These are phyloP conservation scores for Margarornis squamiger DNA, from an alignment of 2,797 vertebrate species.

Conservation along the genomic window DNA sequence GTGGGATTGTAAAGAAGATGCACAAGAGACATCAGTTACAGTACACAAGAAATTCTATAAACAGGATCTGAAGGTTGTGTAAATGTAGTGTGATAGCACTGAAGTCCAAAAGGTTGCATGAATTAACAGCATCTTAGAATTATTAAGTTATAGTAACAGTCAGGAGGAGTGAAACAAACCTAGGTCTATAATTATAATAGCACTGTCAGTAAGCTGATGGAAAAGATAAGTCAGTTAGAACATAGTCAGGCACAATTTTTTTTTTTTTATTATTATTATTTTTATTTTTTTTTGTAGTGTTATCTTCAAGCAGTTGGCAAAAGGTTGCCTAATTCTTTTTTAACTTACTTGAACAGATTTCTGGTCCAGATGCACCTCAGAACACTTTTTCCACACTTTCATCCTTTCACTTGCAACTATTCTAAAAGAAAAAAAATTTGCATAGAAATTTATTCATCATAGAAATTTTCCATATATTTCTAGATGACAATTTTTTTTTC, in stretches of 20 bases:
- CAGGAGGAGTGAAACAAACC: background rate
- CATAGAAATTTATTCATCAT: background rate
- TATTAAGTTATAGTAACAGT: background rate
- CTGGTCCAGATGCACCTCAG: background rate
- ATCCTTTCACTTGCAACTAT: background rate
- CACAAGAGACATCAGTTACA: accelerated
- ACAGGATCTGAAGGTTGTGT: background rate
- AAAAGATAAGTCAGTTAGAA: background rate
- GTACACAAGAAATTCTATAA: background rate
- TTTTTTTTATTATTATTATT: too few relatives aligned
- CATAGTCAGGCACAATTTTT: background rate
- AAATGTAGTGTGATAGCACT: background rate
- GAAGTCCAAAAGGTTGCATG: background rate
- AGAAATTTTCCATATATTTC: background rate
- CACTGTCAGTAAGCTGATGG: background rate
- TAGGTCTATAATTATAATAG: background rate
- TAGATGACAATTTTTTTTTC: background rate
- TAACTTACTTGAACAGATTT: background rate
- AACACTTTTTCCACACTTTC: background rate
- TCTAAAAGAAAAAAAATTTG: background rate
- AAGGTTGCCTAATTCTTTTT: background rate
- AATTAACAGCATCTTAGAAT: background rate
- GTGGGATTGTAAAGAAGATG: background rate
- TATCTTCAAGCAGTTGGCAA: background rate
- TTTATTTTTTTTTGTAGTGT: background rate